phyloP scores from a whole-genome alignment of 2,888 invertebrate species.

The Pyrrhia umbra region DNA sequence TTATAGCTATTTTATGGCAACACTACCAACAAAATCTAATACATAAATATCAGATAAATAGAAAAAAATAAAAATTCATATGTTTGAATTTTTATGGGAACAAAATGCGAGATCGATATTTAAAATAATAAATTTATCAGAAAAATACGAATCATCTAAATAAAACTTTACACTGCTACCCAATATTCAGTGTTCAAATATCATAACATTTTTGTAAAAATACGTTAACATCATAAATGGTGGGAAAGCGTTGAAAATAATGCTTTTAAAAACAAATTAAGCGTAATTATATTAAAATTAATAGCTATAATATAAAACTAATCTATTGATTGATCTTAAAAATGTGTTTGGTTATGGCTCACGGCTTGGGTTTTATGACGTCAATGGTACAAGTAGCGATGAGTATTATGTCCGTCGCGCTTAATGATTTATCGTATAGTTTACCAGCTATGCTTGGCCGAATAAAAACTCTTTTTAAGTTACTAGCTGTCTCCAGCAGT shows the following conservation, averaged over 20 bases:
- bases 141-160: neutral
- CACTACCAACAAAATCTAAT: no score
- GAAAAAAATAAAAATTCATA: no score
- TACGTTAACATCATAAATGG: conserved; percentile 14
- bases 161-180: neutral
- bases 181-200: conserved; percentile 29
- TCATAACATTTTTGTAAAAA: conserved; percentile 17
- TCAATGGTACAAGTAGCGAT: neutral
- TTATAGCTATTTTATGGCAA: no score
- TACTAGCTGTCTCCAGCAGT: no score
- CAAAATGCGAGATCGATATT: neutral
- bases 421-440: conserved; percentile 15
- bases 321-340: conserved; percentile 46
- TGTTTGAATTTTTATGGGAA: neutral
- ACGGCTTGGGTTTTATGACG: conserved; percentile 36
- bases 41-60: no score
- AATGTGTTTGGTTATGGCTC: conserved; percentile 44
- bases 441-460: conserved; percentile 25
- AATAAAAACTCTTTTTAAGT: no score
- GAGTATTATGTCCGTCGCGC: conserved; percentile 2
- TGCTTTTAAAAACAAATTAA: conserved; percentile 38
- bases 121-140: neutral
- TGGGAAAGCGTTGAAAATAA: conserved; percentile 30
- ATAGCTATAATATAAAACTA: conserved; percentile 48
- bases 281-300: conserved; percentile 46